These are phyloP conservation scores for Acrossocheilus fasciatus DNA, from an alignment of 2,797 vertebrate species.

Conservation along the genomic window DNA sequence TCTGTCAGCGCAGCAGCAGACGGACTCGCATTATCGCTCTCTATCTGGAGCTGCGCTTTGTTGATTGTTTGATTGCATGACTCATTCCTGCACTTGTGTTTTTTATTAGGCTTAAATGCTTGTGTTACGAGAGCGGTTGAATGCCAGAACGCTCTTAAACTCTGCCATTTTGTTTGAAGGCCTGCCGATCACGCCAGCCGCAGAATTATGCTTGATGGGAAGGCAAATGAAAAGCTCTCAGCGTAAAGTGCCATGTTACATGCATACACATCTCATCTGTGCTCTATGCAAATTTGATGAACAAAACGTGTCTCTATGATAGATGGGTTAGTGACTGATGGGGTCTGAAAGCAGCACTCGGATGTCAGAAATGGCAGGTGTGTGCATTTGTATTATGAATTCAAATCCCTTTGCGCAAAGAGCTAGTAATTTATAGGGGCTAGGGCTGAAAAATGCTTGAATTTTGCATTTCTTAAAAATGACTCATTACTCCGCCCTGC, in stretches of 20 bases:
- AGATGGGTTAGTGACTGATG: slow-evolving; percentile 6
- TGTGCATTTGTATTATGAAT: slow-evolving; percentile 10
- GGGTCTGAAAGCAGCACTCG: slow-evolving; percentile 7
- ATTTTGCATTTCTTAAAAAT: neutral
- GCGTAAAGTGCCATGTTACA: neutral
- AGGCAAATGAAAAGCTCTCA: slow-evolving; percentile 7
- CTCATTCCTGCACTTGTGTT: slow-evolving; percentile 25
- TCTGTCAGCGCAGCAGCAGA: neutral
- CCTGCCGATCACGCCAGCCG: slow-evolving; percentile 13
- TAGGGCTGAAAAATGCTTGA: neutral
- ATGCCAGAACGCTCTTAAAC: slow-evolving; percentile 27
- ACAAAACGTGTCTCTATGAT: neutral
- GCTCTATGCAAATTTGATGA: neutral
- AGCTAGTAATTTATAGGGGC: neutral
- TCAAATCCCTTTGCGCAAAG: neutral
- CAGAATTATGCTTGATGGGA: neutral
- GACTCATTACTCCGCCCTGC: neutral
- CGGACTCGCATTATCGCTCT: neutral
- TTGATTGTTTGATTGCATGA: slow-evolving; percentile 25
- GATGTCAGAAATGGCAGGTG: slow-evolving; percentile 1
- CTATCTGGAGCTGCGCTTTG: neutral
- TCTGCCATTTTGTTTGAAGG: slow-evolving; percentile 41
- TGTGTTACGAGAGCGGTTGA: slow-evolving; percentile 40
- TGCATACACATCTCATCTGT: neutral
- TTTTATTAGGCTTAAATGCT: slow-evolving; percentile 47